Base-by-base conservation (phyloP, 2,797 vertebrate genomes). In the Micromesistius poutassou region DNA sequence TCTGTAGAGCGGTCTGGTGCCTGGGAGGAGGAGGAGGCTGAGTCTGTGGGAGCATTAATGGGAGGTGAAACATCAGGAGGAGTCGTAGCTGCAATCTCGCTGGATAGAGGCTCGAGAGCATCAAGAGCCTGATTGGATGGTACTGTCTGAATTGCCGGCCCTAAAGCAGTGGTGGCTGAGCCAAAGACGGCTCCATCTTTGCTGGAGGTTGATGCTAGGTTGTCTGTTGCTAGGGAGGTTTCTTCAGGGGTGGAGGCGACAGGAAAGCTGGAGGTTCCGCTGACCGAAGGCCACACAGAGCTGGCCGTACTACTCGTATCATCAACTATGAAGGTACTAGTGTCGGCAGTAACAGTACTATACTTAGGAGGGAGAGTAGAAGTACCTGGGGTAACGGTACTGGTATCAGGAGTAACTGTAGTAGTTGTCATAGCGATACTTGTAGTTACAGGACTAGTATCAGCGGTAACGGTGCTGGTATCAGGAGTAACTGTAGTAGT, bases 51-150 rank as follows among this genome's bases (percentile, higher is more conserved):
- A 30, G 25, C 19, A 19, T 72, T 35, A 68, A 30, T 2, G 38
- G 74, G 50, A 31, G 38, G 75, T 46, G 28, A 40, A 25, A 82
- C 78, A 79, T 74, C 30, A 55, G 42, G 30, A 78, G 72, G 68
- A 78, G 76, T 73, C 66, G 74, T 19, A 62, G 78, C 75, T 16
- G 72, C 38, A 70, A 66, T 50, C 28, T 81, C 82, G 76, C 40
- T 28, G 55, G 74, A 12, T 5, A 71, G 76, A 5, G 76, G 30
- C 38, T 76, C 74, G 0, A 6, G 55, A 25, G 55, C 68, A 71
- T 71, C 68, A 13, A 31, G 68, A 14, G 28, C 30, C 70, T 31
- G 30, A 31, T 71, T 19, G 14, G 70, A 71, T 19, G 70, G 70
- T 4, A 71, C 70, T 71, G 70, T 33, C 70, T 33, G 70, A 31